Base-by-base conservation (phyloP, 2,888 invertebrate species). In the Eugnorisma glareosa region DNA sequence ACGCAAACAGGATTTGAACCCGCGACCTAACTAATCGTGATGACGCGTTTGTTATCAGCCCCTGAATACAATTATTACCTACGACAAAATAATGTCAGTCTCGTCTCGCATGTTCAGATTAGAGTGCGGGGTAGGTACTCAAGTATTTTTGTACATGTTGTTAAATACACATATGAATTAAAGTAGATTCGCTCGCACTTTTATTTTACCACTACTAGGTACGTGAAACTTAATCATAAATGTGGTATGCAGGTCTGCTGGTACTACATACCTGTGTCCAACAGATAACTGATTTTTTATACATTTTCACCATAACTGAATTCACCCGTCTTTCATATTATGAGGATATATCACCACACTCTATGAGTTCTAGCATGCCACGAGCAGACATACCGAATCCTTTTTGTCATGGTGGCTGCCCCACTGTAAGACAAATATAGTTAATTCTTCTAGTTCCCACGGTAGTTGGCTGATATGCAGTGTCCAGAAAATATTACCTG, bases 1-100 rank as follows among this genome's bases (percentile, higher is more conserved):
- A 75, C 68, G 64, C 35, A 73, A 84, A 84, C 83, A 86, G 84
- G 86, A 86, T 86, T 83, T 84, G 83, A 84, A 75, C 86, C 35
- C 37, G 54, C 69, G 83, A 86, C 86, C 84, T 61, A 67, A 64
- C 74, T 75, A 79, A 86, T 78, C 72, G 45, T 64, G 59, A 48
- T 79, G 86, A 83, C 86, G 86, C 72, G 24, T 31, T 75, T 78
- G 45, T 79, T 84, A 84, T 84, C 83, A 73, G 24, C 43, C 64
- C 6, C 59, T 61, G 74, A 79, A 86, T 61, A 61, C 70, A 84
- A 70, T 83, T 86, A 70, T 83, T 86, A 84, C 74, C 79, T 83
- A 86, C 59, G 43, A 63, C 57, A 67, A 54, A n/a, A n/a, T n/a
- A n/a, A 54, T 61, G 69, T 79, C 83, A 86, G 86, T 83, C 66